Evolutionary conservation across 1,140 invertebrate genomes (phyloP).

Genomic region (Drosophila lacteicornis): DNA sequence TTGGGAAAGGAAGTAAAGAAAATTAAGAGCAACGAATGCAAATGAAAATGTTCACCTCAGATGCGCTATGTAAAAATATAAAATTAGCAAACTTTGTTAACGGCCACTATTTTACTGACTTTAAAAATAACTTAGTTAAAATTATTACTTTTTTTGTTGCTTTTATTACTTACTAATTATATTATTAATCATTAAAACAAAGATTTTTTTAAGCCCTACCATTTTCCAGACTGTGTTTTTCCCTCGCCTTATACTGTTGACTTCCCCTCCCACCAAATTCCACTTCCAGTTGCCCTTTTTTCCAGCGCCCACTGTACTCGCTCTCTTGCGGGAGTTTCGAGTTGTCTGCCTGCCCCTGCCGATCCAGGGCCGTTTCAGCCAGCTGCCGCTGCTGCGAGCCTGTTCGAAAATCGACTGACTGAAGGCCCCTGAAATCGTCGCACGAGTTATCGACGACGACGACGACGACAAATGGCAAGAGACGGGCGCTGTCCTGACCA

Average conservation of each 20-base stretch:
- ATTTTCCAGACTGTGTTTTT: no score
- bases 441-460: slow-evolving; percentile 30
- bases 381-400: slow-evolving; percentile 56
- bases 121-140: no score
- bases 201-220: no score
- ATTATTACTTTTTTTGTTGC: no score
- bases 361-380: neutral
- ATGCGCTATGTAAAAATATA: no score
- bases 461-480: slow-evolving; percentile 24
- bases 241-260: neutral
- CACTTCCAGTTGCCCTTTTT: neutral
- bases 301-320: slow-evolving; percentile 21
- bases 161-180: no score
- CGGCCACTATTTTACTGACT: no score
- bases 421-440: slow-evolving; percentile 80
- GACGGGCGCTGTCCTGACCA: slow-evolving; percentile 16
- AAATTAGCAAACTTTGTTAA: no score
- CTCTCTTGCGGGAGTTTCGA: slow-evolving; percentile 48
- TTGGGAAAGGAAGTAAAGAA: no score
- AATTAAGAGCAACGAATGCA: no score
- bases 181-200: no score
- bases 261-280: neutral
- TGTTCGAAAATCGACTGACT: slow-evolving; percentile 81
- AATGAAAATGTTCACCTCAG: no score
- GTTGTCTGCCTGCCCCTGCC: slow-evolving; percentile 7